Base-by-base conservation (phyloP, 2,797 vertebrate species). In the Periparus ater region DNA sequence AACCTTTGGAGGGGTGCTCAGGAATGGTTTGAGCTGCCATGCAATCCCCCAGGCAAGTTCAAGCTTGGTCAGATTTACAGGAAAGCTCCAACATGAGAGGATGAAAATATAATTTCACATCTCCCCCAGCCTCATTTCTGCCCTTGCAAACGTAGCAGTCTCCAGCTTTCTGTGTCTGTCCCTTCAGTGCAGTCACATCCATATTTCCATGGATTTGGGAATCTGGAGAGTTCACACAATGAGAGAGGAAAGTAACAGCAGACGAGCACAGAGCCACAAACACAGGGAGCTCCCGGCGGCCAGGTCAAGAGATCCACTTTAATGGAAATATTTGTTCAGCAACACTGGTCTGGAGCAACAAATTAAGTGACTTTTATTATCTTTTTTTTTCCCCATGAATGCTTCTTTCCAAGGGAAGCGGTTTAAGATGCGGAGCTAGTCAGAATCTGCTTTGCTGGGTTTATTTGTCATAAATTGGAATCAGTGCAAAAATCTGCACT, bases 381-480 rank as follows among this genome's bases (percentile, higher is more conserved):
- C 13, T 38, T 20, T 18, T 50, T 7, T 48, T 12, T 44, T 42
- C 25, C 6, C 36, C 10, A 34, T 11, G 7, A 48, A 11, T 1
- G 2, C 6, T 66, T 53, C n/a, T 88, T 92, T 87, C 78, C 44
- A n/a, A 78, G 58, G 36, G 15, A 83, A 80, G 61, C 34, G 5
- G 22, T 50, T 87, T 48, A 54, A 50, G 34, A 17, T 44, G 47
- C 47, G 70, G 75, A 50, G 47, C 63, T 47, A 53, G 34, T 18
- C 15, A 7, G 29, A 55, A 74, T 63, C 61, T 62, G 44, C 67
- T 87, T 73, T 21, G 3, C 55, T 82, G 60, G 6, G 13, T 88
- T 80, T 72, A 38, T 76, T 92, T 95, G 85, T 89, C 82, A 85
- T 85, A 82, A 76, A 53, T 54, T 95, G 91, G 94, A 93, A 95